Base-by-base conservation (phyloP, 2,797 vertebrate species). In the Argentina silus region DNA sequence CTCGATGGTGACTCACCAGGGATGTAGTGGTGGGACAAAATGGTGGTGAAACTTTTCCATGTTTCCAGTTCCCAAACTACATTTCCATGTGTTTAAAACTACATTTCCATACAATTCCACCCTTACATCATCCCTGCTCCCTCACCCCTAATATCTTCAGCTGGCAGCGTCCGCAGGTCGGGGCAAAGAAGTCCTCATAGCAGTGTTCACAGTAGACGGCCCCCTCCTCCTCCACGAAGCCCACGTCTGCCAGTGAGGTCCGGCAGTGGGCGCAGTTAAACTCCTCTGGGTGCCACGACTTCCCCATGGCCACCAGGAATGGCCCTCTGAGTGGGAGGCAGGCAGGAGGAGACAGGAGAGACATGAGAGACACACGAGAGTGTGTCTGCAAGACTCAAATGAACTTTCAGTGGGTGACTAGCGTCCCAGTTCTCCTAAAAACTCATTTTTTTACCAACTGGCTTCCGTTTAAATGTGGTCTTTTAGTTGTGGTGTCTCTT, bases 231-330 rank as follows among this genome's bases (percentile, higher is more conserved):
- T 98, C 95, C 86, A 98, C 96, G 72, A 99, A 99, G 48, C 98
- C 98, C 66, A 96, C 91, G 51, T 98, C 96, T 1, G 96, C 96
- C 92, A 99, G 94, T 0, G 96, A 97, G 1, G 91, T 85, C 74
- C 89, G 95, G 92, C 98, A 99, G 75, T 98, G 97, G 67, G 92
- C 90, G 23, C 98, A 99, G 50, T 93, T 97, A 78, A 99, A 99
- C 86, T 99, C 97, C 76, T 99, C 98, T n/a, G 97, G 96, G 79
- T 99, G 98, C 98, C 98, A 99, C 0, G 98, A 97, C 83, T 96
- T 97, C 1, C 97, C 98, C 94, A 99, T 93, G 19, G 98, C 98
- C 80, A 99, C 95, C 69, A 99, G 88, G 86, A 96, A 99, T 0
- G 98, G 98, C 7, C 98, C 98, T 81, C 98, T 99, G 90, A n/a